These are phyloP conservation scores for Mayetiola destructor DNA, from an alignment of 2,888 invertebrate genomes.

Conservation along the genomic window DNA sequence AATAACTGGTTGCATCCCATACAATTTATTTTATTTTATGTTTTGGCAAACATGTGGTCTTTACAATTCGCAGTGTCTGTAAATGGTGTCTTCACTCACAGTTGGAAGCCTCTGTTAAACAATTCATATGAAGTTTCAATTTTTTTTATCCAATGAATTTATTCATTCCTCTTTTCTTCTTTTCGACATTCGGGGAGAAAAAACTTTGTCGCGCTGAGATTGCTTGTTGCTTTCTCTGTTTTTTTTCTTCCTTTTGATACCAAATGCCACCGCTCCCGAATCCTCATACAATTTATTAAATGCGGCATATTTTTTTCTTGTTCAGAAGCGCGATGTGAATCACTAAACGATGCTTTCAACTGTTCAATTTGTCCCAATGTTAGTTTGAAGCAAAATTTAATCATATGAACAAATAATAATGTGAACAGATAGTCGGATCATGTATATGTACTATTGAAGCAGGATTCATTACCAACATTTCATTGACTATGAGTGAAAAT, in stretches of 20 bases:
- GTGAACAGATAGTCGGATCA: not conserved
- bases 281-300: not conserved
- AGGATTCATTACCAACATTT: too few relatives aligned
- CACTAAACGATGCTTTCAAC: not conserved
- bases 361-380: conserved; percentile 7
- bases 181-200: not conserved
- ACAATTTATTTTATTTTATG: conserved; percentile 10
- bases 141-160: too few relatives aligned
- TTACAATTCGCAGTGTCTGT: not conserved
- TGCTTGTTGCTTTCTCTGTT: not conserved
- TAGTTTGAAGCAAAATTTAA: conserved; percentile 8
- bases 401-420: conserved; percentile 4
- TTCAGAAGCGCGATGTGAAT: not conserved
- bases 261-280: too few relatives aligned
- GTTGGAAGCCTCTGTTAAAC: conserved; percentile 1
- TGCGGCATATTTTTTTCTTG: not conserved
- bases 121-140: not conserved
- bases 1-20: conserved; percentile 12
- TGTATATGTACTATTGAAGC: too few relatives aligned
- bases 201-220: not conserved
- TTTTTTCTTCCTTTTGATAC: too few relatives aligned
- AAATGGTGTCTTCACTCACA: conserved; percentile 12
- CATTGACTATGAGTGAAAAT: too few relatives aligned
- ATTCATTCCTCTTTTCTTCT: not conserved
- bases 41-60: too few relatives aligned